phyloP scores from a whole-genome alignment of 2,113 vertebrate species.

The Podocnemis expansa region DNA sequence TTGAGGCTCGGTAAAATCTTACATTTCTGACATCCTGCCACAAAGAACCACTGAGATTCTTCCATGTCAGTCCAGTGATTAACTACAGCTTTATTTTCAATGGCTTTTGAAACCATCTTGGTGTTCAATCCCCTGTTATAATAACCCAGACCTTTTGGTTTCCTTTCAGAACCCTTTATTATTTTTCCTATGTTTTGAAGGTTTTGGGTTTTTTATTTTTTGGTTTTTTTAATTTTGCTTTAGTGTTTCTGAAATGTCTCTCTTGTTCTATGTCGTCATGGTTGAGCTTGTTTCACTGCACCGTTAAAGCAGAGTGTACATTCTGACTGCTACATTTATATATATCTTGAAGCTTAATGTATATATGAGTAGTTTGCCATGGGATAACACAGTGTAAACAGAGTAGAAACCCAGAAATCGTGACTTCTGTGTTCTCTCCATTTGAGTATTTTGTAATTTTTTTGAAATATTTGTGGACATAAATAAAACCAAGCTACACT shows the following conservation, averaged over 20 bases:
- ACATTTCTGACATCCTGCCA: background rate
- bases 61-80: slow-evolving; percentile 15
- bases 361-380: slow-evolving; percentile 99
- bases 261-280: slow-evolving; percentile 96
- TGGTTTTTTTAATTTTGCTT: slow-evolving; percentile 73
- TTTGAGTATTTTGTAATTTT: slow-evolving; percentile 99
- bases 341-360: slow-evolving; percentile 99
- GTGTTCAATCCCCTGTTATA: slow-evolving; percentile 59
- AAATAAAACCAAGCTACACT: slow-evolving; percentile 99
- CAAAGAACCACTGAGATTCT: slow-evolving; percentile 51
- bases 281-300: slow-evolving; percentile 92
- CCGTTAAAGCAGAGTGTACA: slow-evolving; percentile 92
- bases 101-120: slow-evolving; percentile 50
- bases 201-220: slow-evolving; percentile 48
- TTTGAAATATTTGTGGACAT: slow-evolving; percentile 99
- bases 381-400: slow-evolving; percentile 99
- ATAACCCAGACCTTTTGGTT: slow-evolving; percentile 42
- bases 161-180: slow-evolving; percentile 53
- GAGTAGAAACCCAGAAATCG: slow-evolving; percentile 99
- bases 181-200: slow-evolving; percentile 34
- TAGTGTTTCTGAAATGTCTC: slow-evolving; percentile 86
- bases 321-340: slow-evolving; percentile 98
- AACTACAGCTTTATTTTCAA: slow-evolving; percentile 43
- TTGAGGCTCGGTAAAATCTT: background rate
- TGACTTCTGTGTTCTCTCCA: slow-evolving; percentile 99